Percentiles rank a stretch among this genome's conserved stretches.
These are phyloP conservation scores for Cephalopachus bancanus DNA, from an alignment of 2,797 vertebrate genomes.

Conservation along the genomic window DNA sequence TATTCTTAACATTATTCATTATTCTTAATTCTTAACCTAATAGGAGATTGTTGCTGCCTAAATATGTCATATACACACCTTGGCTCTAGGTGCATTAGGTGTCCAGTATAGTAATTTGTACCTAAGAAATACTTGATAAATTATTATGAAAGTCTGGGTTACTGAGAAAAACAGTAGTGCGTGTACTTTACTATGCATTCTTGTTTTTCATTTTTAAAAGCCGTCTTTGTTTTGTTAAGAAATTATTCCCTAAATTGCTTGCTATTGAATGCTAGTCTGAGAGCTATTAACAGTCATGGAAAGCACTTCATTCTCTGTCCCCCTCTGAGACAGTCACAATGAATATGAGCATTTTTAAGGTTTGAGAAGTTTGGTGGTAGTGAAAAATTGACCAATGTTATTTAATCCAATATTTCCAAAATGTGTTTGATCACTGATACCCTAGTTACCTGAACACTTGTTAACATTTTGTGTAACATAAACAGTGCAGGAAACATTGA, in stretches of 20 bases:
- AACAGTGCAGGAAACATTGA: constrained; percentile 24
- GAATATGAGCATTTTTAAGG: constrained; percentile 46
- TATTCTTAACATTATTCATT: constrained; percentile 51
- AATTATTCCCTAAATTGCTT: constrained; percentile 57
- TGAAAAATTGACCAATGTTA: constrained; percentile 30
- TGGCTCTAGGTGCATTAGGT: neutral
- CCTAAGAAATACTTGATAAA: constrained; percentile 41
- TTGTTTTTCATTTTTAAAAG: constrained; percentile 64
- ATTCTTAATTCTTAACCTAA: neutral
- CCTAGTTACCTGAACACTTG: neutral
- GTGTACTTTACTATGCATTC: neutral
- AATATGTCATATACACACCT: neutral
- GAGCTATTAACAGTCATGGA: constrained; percentile 2
- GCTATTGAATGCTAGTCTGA: neutral
- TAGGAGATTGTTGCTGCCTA: neutral
- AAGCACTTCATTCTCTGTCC: neutral
- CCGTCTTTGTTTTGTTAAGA: neutral
- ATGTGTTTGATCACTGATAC: constrained; percentile 34
- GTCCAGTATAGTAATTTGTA: constrained; percentile 27
- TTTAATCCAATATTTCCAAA: constrained; percentile 52
- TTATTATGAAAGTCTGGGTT: constrained; percentile 20
- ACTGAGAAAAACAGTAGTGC: neutral
- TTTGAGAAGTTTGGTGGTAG: constrained; percentile 37
- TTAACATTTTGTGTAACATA: constrained; percentile 25
- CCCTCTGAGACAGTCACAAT: constrained; percentile 24